Evolutionary conservation across 2,797 vertebrate genomes (phyloP), one percentile per base, ranked within the genome.

Genomic region (Chaetodon trifasciatus): DNA sequence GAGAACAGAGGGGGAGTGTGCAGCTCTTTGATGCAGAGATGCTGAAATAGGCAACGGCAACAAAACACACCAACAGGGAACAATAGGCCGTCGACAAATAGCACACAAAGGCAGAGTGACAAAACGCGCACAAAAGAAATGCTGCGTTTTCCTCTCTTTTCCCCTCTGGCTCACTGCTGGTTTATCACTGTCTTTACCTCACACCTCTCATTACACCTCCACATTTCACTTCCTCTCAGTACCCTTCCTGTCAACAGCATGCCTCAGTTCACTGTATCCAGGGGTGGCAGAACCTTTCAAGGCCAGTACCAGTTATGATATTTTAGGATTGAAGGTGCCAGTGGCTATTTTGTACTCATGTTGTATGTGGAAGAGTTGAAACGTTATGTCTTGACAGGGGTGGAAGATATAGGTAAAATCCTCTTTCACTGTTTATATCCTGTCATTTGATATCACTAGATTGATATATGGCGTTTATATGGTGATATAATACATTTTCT

Each of bases 1-100:
- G 71, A 66, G 73, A 87, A 92, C 90, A 94, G 84, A 89, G 81
- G 66, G 66, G 39, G 49, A 44, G 61, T 44, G 79, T 79, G 73
- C 67, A 56, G 78, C 85, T 88, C 86, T 93, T 93, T 93, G 83
- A 91, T 64, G 75, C 70, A 90, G 87, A 87, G 92, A 80, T 91
- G 92, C 92, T 94, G 93, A 93, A 93, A 91, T 75, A 90, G 86
- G 90, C 85, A 89, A 85, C 53, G 40, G 68, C 70, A 68, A 93
- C 93, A 93, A 93, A 94, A 89, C 81, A 68, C 69, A 76, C 39
- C 74, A 68, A 57, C 63, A 57, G 74, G 42, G 68, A 70, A 92
- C 90, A 92, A 93, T 87, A 56, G 83, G 72, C 79, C n/a, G 55
- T 61, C 24, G 63, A 82, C 85, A 88, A 91, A 87, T 82, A 83